A percentile compares a stretch with the other conserved stretches of the same genome.
Evolutionary conservation across 2,113 vertebrate genomes (phyloP).

Genomic region (Oryzias curvinotus): DNA sequence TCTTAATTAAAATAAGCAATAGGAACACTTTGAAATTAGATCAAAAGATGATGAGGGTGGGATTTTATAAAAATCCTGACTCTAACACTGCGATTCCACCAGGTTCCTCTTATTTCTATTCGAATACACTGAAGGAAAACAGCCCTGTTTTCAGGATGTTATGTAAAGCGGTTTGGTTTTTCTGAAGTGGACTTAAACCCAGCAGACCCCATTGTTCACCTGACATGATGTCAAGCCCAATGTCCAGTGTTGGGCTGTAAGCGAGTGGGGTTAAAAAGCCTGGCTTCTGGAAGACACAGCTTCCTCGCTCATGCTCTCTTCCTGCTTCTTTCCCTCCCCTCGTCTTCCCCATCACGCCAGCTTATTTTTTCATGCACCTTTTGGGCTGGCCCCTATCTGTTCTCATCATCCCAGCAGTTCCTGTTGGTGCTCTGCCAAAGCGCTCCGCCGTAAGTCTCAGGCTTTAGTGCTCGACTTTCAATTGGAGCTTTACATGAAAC

Average conservation of each 20-base stretch:
- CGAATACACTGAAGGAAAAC: conserved; percentile 40
- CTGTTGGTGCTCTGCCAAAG: conserved; percentile 48
- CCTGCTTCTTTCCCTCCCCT: conserved; percentile 17
- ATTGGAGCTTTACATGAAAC: conserved; percentile 38
- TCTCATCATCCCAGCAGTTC: conserved; percentile 20
- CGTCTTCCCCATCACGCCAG: conserved; percentile 11
- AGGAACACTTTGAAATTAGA: too few species aligned
- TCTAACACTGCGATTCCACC: conserved; percentile 30
- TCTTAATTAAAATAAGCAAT: too few species aligned
- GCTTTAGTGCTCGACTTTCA: conserved; percentile 12
- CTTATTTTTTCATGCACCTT: conserved; percentile 41
- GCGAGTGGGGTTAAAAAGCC: conserved; percentile 9
- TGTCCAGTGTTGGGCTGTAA: conserved; percentile 7
- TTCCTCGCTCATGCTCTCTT: conserved; percentile 41
- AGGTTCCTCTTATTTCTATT: conserved; percentile 46
- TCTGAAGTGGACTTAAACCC: conserved; percentile 24
- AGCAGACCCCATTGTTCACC: conserved; percentile 32
- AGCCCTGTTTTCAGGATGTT: conserved; percentile 59
- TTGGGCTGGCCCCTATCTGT: conserved; percentile 8
- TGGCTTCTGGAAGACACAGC: conserved; percentile 27
- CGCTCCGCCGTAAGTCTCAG: conserved; percentile 2
- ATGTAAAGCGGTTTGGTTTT: conserved; percentile 43
- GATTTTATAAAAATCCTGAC: too few species aligned
- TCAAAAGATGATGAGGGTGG: too few species aligned
- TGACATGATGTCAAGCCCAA: conserved; percentile 33